Evolutionary conservation across 2,888 invertebrate species (phyloP).

Genomic region (Glaucopsyche alexis): DNA sequence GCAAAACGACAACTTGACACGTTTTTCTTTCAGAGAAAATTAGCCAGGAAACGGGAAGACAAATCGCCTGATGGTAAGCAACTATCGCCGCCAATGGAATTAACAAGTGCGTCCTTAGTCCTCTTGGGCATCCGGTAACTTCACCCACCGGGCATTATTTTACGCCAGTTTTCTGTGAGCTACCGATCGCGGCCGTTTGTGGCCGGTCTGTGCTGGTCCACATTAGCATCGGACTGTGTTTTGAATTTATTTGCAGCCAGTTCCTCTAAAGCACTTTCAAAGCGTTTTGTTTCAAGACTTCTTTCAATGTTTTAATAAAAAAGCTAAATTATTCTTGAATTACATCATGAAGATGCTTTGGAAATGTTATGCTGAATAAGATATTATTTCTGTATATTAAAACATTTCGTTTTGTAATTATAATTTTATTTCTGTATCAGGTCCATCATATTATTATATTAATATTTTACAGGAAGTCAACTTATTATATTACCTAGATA

Average conservation of each 20-base stretch:
- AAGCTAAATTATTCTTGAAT: conserved; percentile 10
- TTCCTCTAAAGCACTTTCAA: conserved; percentile 3
- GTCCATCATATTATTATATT: no score
- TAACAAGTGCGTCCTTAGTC: no score
- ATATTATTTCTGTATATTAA: neutral
- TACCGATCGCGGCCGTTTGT: neutral
- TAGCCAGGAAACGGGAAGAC: no score
- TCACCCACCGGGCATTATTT: no score
- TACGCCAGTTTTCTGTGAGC: no score
- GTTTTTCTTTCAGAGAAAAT: no score
- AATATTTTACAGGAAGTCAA: no score
- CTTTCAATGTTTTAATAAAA: conserved; percentile 11
- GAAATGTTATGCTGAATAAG: neutral
- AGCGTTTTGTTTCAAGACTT: neutral
- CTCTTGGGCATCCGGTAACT: no score
- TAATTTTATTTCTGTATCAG: neutral
- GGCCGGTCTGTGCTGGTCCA: neutral
- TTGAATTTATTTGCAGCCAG: conserved; percentile 5
- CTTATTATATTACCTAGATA: no score
- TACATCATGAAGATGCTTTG: neutral
- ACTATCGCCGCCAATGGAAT: no score
- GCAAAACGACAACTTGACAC: neutral
- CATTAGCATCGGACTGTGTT: neutral
- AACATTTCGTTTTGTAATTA: neutral
- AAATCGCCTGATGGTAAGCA: no score